These are phyloP conservation scores for Hoplias malabaricus DNA, from an alignment of 2,113 vertebrate genomes.

Conservation along the genomic window DNA sequence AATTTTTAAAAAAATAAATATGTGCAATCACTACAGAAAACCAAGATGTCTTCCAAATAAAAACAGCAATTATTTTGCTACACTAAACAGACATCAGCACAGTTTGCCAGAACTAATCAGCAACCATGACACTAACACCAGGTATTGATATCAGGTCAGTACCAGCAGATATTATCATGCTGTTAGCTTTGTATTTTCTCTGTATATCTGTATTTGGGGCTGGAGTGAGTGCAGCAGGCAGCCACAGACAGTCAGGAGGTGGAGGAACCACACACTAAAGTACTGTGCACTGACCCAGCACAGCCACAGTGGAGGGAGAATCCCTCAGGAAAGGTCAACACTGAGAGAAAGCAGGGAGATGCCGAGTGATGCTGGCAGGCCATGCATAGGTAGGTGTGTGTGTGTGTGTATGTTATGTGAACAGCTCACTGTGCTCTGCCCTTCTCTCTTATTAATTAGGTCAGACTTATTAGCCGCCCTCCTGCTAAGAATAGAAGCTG, in stretches of 20 bases:
- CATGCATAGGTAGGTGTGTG: background rate
- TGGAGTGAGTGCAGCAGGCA: background rate
- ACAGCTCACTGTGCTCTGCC: constrained; percentile 2
- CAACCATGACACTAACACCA: no score
- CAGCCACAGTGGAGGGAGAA: constrained; percentile 13
- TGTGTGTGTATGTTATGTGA: background rate
- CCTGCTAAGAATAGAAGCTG: constrained; percentile 43
- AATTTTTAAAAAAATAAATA: no score
- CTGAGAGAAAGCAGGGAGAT: constrained; percentile 24
- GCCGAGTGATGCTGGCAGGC: constrained; percentile 13
- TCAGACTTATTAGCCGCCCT: constrained; percentile 41
- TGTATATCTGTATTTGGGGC: constrained; percentile 35
- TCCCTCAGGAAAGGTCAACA: constrained; percentile 41
- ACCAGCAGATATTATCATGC: no score
- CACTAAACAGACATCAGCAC: no score
- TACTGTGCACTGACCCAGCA: constrained; percentile 21
- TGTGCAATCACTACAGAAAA: no score
- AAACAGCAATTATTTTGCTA: no score
- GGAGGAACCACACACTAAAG: constrained; percentile 10
- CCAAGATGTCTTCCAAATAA: no score
- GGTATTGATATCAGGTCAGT: no score
- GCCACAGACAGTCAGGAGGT: background rate
- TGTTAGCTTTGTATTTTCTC: no score
- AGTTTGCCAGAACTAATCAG: no score
- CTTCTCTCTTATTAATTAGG: constrained; percentile 38